Conservation (phyloP, 1,140 invertebrate genomes). For the Hirudo medicinalis region DNA sequence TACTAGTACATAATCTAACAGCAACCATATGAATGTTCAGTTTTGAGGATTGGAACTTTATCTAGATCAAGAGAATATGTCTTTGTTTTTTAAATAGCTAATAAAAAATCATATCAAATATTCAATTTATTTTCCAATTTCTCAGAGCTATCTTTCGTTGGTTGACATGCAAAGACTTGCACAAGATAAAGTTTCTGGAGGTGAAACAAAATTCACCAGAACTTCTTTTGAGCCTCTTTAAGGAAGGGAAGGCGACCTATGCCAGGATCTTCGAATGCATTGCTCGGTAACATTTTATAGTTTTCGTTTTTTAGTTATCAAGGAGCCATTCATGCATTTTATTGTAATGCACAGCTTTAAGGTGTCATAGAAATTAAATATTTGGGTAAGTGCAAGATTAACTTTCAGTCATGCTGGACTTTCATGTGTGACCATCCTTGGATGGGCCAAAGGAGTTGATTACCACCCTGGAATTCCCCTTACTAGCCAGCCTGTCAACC, state of each 20-base stretch:
- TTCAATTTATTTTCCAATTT: background rate
- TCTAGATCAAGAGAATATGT: too few relatives aligned
- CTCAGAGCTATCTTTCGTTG: slow-evolving; percentile 15
- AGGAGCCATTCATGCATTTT: too few relatives aligned
- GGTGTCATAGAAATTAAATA: background rate
- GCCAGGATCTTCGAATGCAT: slow-evolving; percentile 16
- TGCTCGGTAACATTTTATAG: slow-evolving; percentile 6
- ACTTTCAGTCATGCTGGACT: slow-evolving; percentile 74
- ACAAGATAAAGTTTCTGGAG: slow-evolving; percentile 12
- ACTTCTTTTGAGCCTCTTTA: slow-evolving; percentile 2
- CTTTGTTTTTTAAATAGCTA: too few relatives aligned
- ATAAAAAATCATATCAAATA: too few relatives aligned
- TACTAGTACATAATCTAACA: too few relatives aligned
- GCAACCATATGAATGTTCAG: too few relatives aligned
- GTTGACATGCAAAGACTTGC: slow-evolving; percentile 14
- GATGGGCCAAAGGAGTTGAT: slow-evolving; percentile 95
- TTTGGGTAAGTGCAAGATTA: background rate
- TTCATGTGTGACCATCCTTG: slow-evolving; percentile 94
- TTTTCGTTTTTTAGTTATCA: background rate
- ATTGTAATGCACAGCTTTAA: too few relatives aligned
- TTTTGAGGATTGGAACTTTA: too few relatives aligned
- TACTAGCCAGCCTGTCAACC: slow-evolving; percentile 38
- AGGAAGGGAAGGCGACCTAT: slow-evolving; percentile 14
- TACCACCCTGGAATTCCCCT: slow-evolving; percentile 64
- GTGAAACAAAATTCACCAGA: slow-evolving; percentile 13